Evolutionary conservation across 1,140 invertebrate genomes (phyloP).

Genomic region (Brachionus plicatilis): DNA sequence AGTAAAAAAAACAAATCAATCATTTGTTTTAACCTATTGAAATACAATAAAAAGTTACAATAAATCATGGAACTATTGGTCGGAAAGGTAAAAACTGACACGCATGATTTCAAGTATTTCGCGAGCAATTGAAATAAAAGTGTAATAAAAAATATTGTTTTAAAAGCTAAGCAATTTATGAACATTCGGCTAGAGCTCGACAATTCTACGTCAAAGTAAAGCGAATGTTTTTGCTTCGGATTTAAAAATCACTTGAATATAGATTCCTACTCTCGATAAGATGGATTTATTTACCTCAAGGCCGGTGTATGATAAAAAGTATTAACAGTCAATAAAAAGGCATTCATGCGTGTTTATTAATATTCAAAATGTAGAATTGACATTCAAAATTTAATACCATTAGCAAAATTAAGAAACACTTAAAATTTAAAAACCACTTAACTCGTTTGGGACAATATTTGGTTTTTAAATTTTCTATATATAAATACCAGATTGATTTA

Average conservation of each 20-base stretch:
- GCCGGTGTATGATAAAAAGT: neutral
- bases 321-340: neutral
- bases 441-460: neutral
- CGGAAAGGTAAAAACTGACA: neutral
- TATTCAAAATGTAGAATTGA: neutral
- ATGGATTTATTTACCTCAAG: neutral
- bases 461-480: neutral
- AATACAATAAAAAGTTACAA: neutral
- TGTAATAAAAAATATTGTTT: constrained; percentile 16
- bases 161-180: neutral
- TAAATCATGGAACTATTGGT: neutral
- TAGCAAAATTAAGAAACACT: neutral
- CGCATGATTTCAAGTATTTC: constrained; percentile 2
- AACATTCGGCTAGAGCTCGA: neutral
- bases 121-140: neutral
- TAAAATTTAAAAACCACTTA: neutral
- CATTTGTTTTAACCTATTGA: neutral
- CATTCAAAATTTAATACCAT: neutral
- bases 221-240: neutral
- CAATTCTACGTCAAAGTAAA: neutral
- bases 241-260: neutral
- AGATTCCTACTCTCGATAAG: neutral
- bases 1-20: neutral
- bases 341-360: neutral
- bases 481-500: neutral